Conservation (phyloP, 1,140 invertebrate genomes). For the Scaptomyza hsui region DNA sequence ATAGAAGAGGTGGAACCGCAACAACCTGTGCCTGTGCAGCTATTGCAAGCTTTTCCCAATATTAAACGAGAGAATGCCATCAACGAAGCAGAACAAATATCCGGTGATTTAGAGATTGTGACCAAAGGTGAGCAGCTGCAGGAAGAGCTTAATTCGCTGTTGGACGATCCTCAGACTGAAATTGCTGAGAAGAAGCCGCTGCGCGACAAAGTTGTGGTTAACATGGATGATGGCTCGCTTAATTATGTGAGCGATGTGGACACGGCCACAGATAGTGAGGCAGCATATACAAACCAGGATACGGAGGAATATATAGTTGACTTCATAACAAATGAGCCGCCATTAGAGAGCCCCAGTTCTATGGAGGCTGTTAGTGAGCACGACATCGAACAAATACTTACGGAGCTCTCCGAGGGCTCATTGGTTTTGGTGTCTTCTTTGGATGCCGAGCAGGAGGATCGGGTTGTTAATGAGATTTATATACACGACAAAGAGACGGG, state of each 20-base stretch:
- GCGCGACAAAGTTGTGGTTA: conserved; percentile 38
- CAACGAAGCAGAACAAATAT: conserved; percentile 49
- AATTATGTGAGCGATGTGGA: conserved; percentile 46
- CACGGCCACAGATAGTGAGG: not conserved
- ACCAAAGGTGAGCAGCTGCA: conserved; percentile 45
- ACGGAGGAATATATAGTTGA: conserved; percentile 42
- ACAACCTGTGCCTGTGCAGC: not conserved
- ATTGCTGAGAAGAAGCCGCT: conserved; percentile 11
- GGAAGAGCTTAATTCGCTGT: conserved; percentile 54
- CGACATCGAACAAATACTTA: conserved; percentile 74
- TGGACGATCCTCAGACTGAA: conserved; percentile 39
- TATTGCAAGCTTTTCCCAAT: conserved; percentile 6
- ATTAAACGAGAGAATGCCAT: conserved; percentile 53
- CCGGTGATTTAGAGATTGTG: conserved; percentile 7
- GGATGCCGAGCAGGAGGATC: conserved; percentile 64
- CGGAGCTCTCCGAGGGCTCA: conserved; percentile 76
- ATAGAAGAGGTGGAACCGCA: not conserved
- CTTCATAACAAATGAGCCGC: conserved; percentile 25
- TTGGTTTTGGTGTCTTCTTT: conserved; percentile 83
- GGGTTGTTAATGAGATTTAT: conserved; percentile 84
- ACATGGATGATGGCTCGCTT: conserved; percentile 46
- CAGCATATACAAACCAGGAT: conserved; percentile 2
- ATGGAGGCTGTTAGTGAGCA: conserved; percentile 49
- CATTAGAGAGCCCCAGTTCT: conserved; percentile 4
- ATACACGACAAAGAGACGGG: conserved; percentile 80